A percentile compares a stretch with the other conserved stretches of the same genome.
Conservation (phyloP, 1,140 invertebrate species). For the Ceratina japonica region DNA sequence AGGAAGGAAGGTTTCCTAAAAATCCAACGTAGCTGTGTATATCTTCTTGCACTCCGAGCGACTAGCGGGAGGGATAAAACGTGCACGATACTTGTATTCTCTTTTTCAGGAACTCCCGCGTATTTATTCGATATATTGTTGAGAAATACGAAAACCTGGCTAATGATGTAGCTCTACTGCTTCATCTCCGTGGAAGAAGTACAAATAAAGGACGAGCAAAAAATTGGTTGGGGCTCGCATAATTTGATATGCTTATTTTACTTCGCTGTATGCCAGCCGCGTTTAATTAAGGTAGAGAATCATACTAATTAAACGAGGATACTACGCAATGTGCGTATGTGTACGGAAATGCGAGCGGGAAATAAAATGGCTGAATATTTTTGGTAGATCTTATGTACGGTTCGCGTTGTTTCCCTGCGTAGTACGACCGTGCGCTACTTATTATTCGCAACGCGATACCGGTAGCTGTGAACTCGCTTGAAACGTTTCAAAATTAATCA, state of each 20-base stretch:
- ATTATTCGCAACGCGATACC: neutral
- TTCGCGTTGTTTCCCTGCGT: no score
- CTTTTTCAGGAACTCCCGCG: neutral
- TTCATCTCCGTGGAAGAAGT: constrained; percentile 23
- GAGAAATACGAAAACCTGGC: constrained; percentile 18
- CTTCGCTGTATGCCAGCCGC: no score
- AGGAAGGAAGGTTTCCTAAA: constrained; percentile 65
- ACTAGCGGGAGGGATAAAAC: constrained; percentile 43
- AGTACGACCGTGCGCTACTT: neutral
- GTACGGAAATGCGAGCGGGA: no score
- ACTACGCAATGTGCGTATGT: no score
- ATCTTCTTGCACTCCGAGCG: constrained; percentile 3
- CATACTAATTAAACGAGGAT: neutral
- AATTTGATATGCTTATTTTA: no score
- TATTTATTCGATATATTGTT: constrained; percentile 38
- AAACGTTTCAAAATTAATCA: constrained; percentile 21
- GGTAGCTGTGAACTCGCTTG: neutral
- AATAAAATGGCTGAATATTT: neutral
- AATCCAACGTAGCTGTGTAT: constrained; percentile 33
- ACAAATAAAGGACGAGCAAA: neutral
- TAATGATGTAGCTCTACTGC: constrained; percentile 36
- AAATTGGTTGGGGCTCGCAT: neutral
- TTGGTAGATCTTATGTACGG: neutral
- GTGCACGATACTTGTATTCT: neutral
- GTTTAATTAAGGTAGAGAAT: constrained; percentile 52